Percentiles rank a stretch among this genome's conserved stretches.
Conservation (phyloP, 1,140 invertebrate genomes). For the Triops longicaudatus region DNA sequence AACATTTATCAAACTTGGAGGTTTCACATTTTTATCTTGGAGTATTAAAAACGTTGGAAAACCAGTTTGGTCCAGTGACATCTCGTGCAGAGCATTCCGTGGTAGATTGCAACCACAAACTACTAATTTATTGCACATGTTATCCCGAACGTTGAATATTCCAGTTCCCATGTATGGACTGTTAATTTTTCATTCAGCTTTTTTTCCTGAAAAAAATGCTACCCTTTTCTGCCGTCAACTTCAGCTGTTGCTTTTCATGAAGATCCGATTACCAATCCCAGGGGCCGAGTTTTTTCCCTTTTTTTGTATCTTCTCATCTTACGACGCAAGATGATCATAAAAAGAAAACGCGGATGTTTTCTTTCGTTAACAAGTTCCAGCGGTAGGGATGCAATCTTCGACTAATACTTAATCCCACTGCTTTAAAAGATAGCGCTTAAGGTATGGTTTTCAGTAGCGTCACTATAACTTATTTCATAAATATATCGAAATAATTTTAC, state of each 20-base stretch:
- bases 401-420: not conserved
- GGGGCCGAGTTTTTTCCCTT: not conserved
- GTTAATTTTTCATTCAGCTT: not conserved
- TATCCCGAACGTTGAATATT: not conserved
- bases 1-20: no score
- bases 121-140: not conserved
- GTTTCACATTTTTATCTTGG: no score
- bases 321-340: not conserved
- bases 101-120: not conserved
- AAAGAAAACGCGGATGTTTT: constrained; percentile 2
- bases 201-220: not conserved
- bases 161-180: not conserved
- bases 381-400: not conserved
- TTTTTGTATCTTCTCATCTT: not conserved
- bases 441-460: no score
- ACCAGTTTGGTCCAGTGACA: not conserved
- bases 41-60: no score
- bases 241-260: constrained; percentile 4
- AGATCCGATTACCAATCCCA: not conserved
- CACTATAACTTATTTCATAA: no score
- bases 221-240: not conserved
- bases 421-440: no score
- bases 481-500: no score
- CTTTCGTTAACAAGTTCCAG: not conserved
- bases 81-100: no score